Evolutionary conservation across 2,888 invertebrate genomes (phyloP).

Genomic region (Eledone cirrhosa): DNA sequence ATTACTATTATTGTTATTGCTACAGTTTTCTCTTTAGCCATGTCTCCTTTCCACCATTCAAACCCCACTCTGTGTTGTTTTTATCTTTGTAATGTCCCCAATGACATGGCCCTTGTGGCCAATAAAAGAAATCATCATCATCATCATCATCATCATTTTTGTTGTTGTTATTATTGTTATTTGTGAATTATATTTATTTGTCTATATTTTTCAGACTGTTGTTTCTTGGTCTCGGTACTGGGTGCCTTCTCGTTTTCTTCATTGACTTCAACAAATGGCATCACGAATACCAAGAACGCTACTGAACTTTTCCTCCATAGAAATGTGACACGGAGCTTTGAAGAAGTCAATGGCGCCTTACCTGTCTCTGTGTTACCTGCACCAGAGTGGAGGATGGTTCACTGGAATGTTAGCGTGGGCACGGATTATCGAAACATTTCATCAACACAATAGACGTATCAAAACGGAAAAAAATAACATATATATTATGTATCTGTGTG

Average conservation of each 20-base stretch:
- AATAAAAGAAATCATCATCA: too few species aligned
- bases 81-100: too few species aligned
- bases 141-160: too few species aligned
- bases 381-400: too few species aligned
- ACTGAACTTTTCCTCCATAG: conserved; percentile 36
- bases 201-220: conserved; percentile 80
- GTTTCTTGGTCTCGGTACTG: conserved; percentile 94
- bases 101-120: too few species aligned
- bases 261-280: conserved; percentile 91
- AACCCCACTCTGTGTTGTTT: too few species aligned
- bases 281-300: conserved; percentile 67
- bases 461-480: not conserved
- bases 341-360: conserved; percentile 22
- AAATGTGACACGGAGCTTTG: not conserved
- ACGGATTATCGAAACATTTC: not conserved
- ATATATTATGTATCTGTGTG: not conserved
- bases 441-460: not conserved
- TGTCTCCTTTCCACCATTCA: too few species aligned
- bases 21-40: too few species aligned
- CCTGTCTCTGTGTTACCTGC: not conserved
- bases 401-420: too few species aligned
- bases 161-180: too few species aligned
- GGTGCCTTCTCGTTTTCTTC: conserved; percentile 98
- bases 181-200: not conserved
- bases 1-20: too few species aligned